Conservation (phyloP, 2,113 vertebrate genomes). For the Stictonetta naevosa region DNA sequence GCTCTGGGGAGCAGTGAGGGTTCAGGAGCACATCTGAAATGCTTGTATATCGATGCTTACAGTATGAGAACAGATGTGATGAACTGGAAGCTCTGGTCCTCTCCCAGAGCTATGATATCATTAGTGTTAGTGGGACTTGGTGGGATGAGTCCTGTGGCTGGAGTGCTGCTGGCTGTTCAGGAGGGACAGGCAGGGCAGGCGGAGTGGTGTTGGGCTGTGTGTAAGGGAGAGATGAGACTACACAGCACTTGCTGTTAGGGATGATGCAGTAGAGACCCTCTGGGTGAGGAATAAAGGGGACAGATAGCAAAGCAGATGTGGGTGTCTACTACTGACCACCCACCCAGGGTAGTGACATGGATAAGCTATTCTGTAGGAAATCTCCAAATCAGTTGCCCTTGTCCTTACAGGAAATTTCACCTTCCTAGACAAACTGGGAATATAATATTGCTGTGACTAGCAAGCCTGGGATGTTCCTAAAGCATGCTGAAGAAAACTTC, state of each 20-base stretch:
- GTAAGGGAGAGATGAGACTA: too few species aligned
- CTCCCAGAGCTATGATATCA: not conserved
- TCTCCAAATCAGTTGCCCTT: not conserved
- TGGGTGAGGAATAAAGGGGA: not conserved
- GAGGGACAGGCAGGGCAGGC: not conserved
- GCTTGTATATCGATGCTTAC: not conserved
- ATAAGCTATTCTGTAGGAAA: not conserved
- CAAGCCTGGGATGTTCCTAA: not conserved
- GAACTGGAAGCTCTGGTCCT: not conserved
- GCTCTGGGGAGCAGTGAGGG: not conserved
- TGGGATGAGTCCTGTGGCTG: not conserved
- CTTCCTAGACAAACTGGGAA: not conserved
- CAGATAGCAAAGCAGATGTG: not conserved
- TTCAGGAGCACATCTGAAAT: not conserved
- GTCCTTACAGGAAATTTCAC: not conserved
- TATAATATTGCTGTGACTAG: not conserved
- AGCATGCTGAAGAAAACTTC: not conserved
- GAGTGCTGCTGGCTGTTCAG: not conserved
- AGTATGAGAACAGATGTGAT: not conserved
- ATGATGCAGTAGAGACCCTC: not conserved
- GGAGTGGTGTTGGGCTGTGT: too few species aligned
- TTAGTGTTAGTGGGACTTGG: too few species aligned
- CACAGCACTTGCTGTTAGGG: not conserved
- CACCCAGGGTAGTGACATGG: not conserved
- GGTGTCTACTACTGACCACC: not conserved